A percentile compares a stretch with the other conserved stretches of the same genome.
These are phyloP conservation scores for Synanthedon myopaeformis DNA, from an alignment of 2,888 invertebrate species.

Conservation along the genomic window DNA sequence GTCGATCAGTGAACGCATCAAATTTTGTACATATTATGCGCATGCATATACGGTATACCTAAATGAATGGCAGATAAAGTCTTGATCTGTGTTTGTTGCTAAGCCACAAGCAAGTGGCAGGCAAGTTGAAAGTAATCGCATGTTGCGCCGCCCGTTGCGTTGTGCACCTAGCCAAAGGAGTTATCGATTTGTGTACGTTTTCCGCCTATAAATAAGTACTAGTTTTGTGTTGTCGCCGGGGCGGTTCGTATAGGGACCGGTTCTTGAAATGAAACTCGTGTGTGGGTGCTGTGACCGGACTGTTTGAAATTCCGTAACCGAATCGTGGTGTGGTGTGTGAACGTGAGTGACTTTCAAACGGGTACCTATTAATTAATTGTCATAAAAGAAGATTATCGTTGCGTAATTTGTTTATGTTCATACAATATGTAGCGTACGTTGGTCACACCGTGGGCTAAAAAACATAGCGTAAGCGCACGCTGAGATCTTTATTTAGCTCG, in stretches of 20 bases:
- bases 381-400: slow-evolving; percentile 14
- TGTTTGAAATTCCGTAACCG: slow-evolving; percentile 35
- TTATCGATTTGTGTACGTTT: slow-evolving; percentile 66
- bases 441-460: slow-evolving; percentile 13
- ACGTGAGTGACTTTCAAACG: slow-evolving; percentile 22
- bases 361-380: slow-evolving; percentile 18
- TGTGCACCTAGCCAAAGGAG: slow-evolving; percentile 30
- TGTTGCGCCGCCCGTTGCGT: slow-evolving; percentile 5
- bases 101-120: slow-evolving; percentile 3
- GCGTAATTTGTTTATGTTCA: slow-evolving; percentile 34
- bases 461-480: slow-evolving; percentile 1
- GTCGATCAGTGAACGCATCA: neutral
- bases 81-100: slow-evolving; percentile 12
- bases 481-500: slow-evolving; percentile 8
- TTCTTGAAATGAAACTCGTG: slow-evolving; percentile 43
- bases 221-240: slow-evolving; percentile 53
- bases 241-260: slow-evolving; percentile 36
- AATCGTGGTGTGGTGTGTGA: slow-evolving; percentile 18
- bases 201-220: slow-evolving; percentile 58
- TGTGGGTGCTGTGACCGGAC: slow-evolving; percentile 41
- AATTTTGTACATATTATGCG: neutral
- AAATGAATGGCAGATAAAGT: neutral
- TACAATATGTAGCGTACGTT: slow-evolving; percentile 11
- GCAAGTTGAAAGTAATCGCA: slow-evolving; percentile 17
- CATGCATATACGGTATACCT: neutral